Evolutionary conservation across 2,888 invertebrate species (phyloP).

Genomic region (Pantelozetes paolii): DNA sequence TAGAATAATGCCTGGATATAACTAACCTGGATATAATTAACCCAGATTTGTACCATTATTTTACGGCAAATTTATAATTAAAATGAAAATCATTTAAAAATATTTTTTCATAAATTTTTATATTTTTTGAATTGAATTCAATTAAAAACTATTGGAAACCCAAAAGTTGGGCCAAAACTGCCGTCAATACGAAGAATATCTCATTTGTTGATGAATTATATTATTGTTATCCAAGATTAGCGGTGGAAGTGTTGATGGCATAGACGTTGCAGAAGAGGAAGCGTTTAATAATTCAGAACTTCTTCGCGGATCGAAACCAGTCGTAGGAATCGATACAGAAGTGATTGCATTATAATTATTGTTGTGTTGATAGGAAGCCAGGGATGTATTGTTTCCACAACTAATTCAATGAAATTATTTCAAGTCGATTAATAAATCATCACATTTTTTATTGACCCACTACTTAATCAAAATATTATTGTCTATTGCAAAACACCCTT

Average conservation of each 20-base stretch:
- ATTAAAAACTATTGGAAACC: too few species aligned
- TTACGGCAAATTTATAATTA: too few species aligned
- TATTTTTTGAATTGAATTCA: too few species aligned
- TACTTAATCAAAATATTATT: too few species aligned
- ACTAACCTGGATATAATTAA: too few species aligned
- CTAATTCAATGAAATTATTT: neutral
- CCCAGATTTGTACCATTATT: too few species aligned
- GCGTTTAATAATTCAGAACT: neutral
- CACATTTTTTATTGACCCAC: too few species aligned
- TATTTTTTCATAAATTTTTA: too few species aligned
- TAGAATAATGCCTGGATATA: too few species aligned
- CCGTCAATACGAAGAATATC: conserved; percentile 25
- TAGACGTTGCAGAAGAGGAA: neutral
- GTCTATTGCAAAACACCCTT: too few species aligned
- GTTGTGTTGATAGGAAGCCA: neutral
- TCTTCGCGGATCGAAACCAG: conserved; percentile 19
- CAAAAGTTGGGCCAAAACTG: neutral
- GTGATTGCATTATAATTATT: neutral
- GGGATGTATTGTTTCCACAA: neutral
- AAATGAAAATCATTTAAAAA: too few species aligned
- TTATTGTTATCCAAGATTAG: conserved; percentile 23
- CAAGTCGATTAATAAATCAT: too few species aligned
- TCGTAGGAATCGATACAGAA: neutral
- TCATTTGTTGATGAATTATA: conserved; percentile 26
- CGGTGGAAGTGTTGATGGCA: neutral